phyloP scores from a whole-genome alignment of 2,888 invertebrate species.

The Dysmachus trigonus region DNA sequence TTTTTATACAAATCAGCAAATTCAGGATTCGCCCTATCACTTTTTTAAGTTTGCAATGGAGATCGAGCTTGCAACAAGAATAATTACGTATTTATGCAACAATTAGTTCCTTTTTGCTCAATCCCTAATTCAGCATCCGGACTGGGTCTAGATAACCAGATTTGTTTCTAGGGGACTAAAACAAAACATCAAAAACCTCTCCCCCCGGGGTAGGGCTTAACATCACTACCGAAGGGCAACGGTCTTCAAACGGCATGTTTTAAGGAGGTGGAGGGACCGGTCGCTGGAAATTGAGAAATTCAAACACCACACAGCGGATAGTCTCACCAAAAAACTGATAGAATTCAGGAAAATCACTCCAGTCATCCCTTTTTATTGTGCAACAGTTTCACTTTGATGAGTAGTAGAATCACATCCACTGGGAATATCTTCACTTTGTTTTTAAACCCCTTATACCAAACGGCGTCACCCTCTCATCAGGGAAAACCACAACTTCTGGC shows the following conservation, averaged over 20 bases:
- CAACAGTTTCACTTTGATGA: constrained; percentile 32
- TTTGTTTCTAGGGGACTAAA: constrained; percentile 4
- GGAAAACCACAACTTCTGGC: neutral
- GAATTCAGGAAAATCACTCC: neutral
- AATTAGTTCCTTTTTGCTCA: constrained; percentile 9
- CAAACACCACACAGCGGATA: neutral
- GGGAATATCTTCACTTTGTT: neutral
- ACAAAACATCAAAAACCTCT: neutral
- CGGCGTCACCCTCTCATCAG: neutral
- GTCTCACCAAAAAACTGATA: neutral
- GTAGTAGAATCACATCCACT: neutral
- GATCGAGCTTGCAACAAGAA: neutral
- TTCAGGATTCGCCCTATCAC: neutral
- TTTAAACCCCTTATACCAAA: neutral
- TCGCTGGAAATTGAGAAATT: neutral
- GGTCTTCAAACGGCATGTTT: neutral
- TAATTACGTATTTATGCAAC: constrained; percentile 37
- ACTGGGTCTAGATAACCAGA: neutral
- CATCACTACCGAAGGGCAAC: neutral
- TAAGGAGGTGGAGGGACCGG: neutral
- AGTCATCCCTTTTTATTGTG: constrained; percentile 40
- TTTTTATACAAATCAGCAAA: neutral
- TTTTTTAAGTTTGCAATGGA: neutral
- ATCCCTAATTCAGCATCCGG: neutral
- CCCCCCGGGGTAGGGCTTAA: neutral